Base-by-base conservation (phyloP, 2,888 invertebrate genomes). In the Smittia sp. region DNA sequence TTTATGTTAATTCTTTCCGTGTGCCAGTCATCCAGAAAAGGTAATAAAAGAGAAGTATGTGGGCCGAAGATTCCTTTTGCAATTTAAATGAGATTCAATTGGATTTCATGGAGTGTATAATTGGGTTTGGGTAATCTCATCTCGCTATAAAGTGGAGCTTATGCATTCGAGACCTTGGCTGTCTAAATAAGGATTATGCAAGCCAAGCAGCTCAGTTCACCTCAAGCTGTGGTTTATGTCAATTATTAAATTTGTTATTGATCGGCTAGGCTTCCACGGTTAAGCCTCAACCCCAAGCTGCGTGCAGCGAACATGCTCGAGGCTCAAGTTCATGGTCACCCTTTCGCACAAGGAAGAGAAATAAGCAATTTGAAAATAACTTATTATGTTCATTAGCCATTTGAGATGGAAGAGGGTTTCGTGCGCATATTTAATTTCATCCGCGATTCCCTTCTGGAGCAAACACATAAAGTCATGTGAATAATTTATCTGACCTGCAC, bases 1-100 rank as follows among this genome's bases (percentile, higher is more conserved):
- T 67, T 67, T 67, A 67, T 67, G 67, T 67, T 67, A 67, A 67
- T 67, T 58, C 22, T 58, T 67, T 67, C 25, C 67, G 22, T 67
- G 41, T 67, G 41, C 20, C 22, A 9, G 4, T 58, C 58, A 24
- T 22, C 67, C 67, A 67, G 67, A 67, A 67, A 67, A 46, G 67
- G 67, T 46, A 67, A 67, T 46, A 46, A 67, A 67, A 24, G 46
- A 32, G 67, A 67, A 67, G 22, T 38, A 67, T 67, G 67, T 67
- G 67, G 67, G 67, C 46, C 15, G 32, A 46, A 2, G 46, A 46
- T n/a, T 58, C 18, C 58, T 67, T 65, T 41, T 67, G 41, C 67
- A 41, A 25, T 67, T 67, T 67, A 67, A 67, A 67, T 67, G 41
- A 67, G 67, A 67, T 67, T 39, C 67, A 39, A 67, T 39, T 67